These are phyloP conservation scores for Paedocypris micromegethes DNA, from an alignment of 2,797 vertebrate species.

Conservation along the genomic window DNA sequence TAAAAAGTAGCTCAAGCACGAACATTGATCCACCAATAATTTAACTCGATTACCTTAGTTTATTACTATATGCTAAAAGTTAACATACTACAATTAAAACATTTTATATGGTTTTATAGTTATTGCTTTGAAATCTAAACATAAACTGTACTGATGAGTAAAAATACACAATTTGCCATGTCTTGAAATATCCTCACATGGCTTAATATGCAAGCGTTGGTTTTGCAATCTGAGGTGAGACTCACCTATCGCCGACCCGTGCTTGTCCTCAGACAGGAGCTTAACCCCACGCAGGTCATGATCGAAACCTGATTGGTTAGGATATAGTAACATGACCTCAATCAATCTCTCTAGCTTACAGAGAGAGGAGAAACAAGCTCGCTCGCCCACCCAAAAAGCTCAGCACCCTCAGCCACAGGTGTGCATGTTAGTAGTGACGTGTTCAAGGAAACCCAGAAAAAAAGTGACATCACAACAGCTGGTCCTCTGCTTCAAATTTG, in stretches of 20 bases:
- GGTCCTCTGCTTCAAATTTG: not conserved
- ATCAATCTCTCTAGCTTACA: slow-evolving; percentile 52
- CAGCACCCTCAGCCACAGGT: slow-evolving; percentile 52
- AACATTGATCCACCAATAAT: no score
- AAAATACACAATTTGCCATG: no score
- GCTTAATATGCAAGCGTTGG: not conserved
- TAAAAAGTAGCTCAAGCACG: no score
- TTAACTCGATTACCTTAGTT: no score
- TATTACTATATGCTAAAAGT: not conserved
- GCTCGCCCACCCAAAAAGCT: slow-evolving; percentile 46
- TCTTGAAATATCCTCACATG: no score
- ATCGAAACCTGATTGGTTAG: slow-evolving; percentile 83
- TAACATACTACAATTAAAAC: not conserved
- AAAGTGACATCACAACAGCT: slow-evolving; percentile 21
- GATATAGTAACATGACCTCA: slow-evolving; percentile 58
- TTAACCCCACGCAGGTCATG: slow-evolving; percentile 84
- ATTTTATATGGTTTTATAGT: not conserved
- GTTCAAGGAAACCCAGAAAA: slow-evolving; percentile 31
- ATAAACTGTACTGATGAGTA: no score
- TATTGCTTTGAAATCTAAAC: not conserved
- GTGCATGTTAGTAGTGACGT: slow-evolving; percentile 41
- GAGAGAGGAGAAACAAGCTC: slow-evolving; percentile 39
- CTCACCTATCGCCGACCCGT: slow-evolving; percentile 82
- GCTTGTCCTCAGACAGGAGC: slow-evolving; percentile 89
- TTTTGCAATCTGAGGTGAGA: slow-evolving; percentile 47